Evolutionary conservation across 2,797 vertebrate genomes (phyloP).

Genomic region (Propithecus perrieri): DNA sequence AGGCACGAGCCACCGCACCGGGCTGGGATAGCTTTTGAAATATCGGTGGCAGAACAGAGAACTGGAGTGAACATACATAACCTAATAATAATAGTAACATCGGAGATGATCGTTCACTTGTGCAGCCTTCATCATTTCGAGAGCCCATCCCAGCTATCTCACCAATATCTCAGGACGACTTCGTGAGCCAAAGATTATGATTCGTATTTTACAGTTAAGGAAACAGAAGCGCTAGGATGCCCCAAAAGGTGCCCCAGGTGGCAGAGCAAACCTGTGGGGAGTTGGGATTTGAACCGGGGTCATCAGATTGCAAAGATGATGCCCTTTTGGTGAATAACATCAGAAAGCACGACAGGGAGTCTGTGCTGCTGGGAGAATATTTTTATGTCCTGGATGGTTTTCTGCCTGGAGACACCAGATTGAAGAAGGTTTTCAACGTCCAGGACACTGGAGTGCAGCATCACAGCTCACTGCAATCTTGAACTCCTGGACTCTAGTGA

Average conservation of each 20-base stretch:
- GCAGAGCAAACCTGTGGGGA: not conserved
- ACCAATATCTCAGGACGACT: not conserved
- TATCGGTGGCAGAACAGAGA: not conserved
- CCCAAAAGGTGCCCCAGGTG: not conserved
- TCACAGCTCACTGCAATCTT: not conserved
- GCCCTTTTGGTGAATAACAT: not conserved
- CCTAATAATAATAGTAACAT: not conserved
- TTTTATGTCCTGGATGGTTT: not conserved
- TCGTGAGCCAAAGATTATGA: not conserved
- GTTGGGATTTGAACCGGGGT: not conserved
- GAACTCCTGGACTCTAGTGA: not conserved
- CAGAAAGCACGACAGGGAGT: not conserved
- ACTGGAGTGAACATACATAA: not conserved
- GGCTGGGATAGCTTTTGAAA: too few species aligned
- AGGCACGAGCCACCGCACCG: too few species aligned
- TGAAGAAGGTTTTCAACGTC: not conserved
- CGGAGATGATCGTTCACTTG: not conserved
- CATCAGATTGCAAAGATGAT: rapidly evolving
- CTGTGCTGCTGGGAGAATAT: not conserved
- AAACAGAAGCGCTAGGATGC: not conserved
- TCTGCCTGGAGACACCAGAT: not conserved
- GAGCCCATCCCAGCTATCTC: rapidly evolving
- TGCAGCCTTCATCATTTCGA: rapidly evolving
- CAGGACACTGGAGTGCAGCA: not conserved
- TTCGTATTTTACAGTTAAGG: not conserved